A percentile compares a stretch with the other conserved stretches of the same genome.
These are phyloP conservation scores for Uria lomvia DNA, from an alignment of 2,113 vertebrate species.

Conservation along the genomic window DNA sequence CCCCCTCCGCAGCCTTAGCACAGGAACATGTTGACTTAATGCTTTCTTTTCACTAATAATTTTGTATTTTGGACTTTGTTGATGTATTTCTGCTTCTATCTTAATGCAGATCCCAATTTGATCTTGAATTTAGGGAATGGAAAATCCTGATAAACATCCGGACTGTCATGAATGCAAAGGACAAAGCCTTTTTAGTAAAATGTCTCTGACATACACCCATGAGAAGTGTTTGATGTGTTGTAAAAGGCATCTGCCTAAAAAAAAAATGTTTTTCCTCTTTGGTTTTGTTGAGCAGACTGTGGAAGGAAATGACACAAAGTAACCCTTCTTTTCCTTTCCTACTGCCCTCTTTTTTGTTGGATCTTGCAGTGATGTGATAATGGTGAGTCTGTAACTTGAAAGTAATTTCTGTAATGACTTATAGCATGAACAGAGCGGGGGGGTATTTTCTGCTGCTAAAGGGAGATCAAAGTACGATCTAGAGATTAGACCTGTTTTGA, in stretches of 20 bases:
- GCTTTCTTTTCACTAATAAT: not conserved
- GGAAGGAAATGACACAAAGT: constrained; percentile 26
- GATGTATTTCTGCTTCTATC: not conserved
- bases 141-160: constrained; percentile 44
- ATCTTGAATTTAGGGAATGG: constrained; percentile 16
- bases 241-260: constrained; percentile 33
- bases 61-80: not conserved
- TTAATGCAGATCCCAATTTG: not conserved
- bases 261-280: constrained; percentile 31
- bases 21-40: not conserved
- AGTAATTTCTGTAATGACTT: constrained; percentile 40
- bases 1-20: not conserved
- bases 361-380: constrained; percentile 37
- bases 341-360: constrained; percentile 37
- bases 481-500: constrained; percentile 27
- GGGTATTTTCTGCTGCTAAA: constrained; percentile 34
- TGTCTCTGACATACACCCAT: not conserved
- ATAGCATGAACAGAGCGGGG: not conserved
- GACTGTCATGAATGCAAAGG: constrained; percentile 2
- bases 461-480: constrained; percentile 37
- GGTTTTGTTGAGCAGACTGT: constrained; percentile 14
- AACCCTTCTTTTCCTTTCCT: constrained; percentile 32
- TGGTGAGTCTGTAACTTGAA: constrained; percentile 41
- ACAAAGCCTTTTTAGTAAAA: constrained; percentile 45
- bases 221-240: constrained; percentile 37